A percentile compares a stretch with the other conserved stretches of the same genome.
Evolutionary conservation across 2,888 invertebrate species (phyloP).

Genomic region (Melanchra persicariae): DNA sequence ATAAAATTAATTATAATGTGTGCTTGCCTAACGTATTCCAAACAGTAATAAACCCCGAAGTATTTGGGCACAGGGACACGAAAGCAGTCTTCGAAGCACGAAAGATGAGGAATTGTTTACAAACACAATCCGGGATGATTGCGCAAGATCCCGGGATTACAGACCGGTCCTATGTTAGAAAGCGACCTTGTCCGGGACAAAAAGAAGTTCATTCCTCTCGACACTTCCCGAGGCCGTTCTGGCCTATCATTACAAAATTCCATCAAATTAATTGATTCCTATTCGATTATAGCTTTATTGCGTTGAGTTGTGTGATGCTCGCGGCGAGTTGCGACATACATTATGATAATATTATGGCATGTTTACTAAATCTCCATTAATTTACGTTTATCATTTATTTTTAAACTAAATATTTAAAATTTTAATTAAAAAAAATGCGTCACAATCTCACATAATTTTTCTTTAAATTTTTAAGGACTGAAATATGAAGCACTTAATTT

Average conservation of each 20-base stretch:
- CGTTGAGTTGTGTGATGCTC: conserved; percentile 32
- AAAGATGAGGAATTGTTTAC: conserved; percentile 62
- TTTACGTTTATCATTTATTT: conserved; percentile 7
- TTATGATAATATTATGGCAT: conserved; percentile 35
- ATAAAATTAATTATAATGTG: conserved; percentile 26
- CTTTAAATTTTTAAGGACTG: background rate
- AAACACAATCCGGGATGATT: conserved; percentile 61
- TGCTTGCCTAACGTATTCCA: conserved; percentile 15
- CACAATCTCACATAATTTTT: conserved; percentile 17
- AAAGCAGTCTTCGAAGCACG: conserved; percentile 20
- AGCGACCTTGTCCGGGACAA: conserved; percentile 84
- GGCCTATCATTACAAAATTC: conserved; percentile 60
- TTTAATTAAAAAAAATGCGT: background rate
- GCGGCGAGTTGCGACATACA: conserved; percentile 30
- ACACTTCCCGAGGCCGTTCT: conserved; percentile 64
- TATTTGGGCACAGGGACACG: conserved; percentile 14
- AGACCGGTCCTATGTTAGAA: conserved; percentile 87
- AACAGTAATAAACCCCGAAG: background rate
- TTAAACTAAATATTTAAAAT: background rate
- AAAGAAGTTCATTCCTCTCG: conserved; percentile 85
- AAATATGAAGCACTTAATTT: conserved; percentile 10
- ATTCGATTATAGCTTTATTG: conserved; percentile 27
- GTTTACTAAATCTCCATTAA: conserved; percentile 19
- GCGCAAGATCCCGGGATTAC: conserved; percentile 61
- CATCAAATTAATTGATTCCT: conserved; percentile 52